Evolutionary conservation across 2,113 vertebrate genomes (phyloP), one percentile per base, ranked within the genome.

Genomic region (Xenopus laevis): DNA sequence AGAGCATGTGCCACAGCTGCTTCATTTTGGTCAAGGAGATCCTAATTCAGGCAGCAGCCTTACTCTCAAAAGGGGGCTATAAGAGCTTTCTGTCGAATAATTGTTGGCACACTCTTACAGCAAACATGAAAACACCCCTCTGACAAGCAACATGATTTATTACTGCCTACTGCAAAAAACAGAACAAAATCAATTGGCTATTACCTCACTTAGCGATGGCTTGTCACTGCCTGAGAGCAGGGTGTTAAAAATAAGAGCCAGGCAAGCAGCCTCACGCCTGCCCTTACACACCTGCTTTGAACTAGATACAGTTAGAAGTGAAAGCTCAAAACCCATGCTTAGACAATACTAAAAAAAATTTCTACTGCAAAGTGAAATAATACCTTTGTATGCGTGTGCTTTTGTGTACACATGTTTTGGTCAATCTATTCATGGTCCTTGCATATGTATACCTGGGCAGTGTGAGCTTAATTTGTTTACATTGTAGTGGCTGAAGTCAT

Each of bases 141-240:
- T 95, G 95, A 96, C 95, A 96, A 88, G 92, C 81, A 53, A 79
- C 84, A 88, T 98, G 96, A 98, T 98, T 97, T 96, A 98, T 96
- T 93, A 93, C 91, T 89, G 84, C 91, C 92, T 92, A 90, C 92
- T 90, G 92, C 93, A 93, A 70, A 77, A 93, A 95, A 93, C 86
- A 89, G 94, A 94, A 93, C 94, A 93, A 94, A 94, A 95, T 95
- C 95, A 95, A 95, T 96, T 93, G 94, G 93, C 93, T 96, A 93
- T 95, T 95, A 95, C 92, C 89, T 90, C 94, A 95, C 94, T 97
- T 96, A 95, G 94, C 91, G 84, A 87, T 83, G 89, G 88, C 89
- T 92, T 95, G 93, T 95, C 95, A 96, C 92, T 93, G 92, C 94
- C 92, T 86, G 88, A 85, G 89, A 92, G 89, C 88, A 66, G 87